These are phyloP conservation scores for Lucifuga dentata DNA, from an alignment of 2,113 vertebrate genomes.

Conservation along the genomic window DNA sequence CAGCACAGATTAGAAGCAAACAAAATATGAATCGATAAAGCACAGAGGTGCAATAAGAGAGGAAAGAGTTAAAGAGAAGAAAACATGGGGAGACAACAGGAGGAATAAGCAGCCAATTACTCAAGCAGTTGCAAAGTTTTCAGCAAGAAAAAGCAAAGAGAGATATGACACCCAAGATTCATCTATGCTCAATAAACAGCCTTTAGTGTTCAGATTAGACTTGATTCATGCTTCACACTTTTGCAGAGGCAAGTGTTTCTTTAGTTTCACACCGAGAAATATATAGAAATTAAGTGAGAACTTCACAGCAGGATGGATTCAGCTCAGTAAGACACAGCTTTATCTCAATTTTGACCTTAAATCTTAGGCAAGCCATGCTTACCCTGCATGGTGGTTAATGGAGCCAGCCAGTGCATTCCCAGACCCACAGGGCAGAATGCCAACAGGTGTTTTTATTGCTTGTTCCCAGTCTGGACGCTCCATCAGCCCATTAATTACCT, in stretches of 20 bases:
- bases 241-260: too few relatives aligned
- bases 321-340: neutral
- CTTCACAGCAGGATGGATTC: neutral
- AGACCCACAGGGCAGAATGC: conserved; percentile 91
- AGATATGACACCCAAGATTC: too few relatives aligned
- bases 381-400: conserved; percentile 90
- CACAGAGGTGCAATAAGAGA: too few relatives aligned
- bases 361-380: conserved; percentile 24
- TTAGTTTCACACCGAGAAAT: neutral
- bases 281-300: neutral
- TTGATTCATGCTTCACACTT: too few relatives aligned
- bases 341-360: neutral
- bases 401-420: conserved; percentile 92
- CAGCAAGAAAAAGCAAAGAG: too few relatives aligned
- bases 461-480: conserved; percentile 90
- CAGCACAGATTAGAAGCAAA: neutral
- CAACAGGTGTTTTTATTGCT: conserved; percentile 90
- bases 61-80: too few relatives aligned
- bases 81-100: too few relatives aligned
- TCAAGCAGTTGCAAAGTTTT: too few relatives aligned
- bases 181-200: neutral
- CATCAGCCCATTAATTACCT: conserved; percentile 93
- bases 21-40: neutral
- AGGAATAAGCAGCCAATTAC: too few relatives aligned
- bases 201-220: too few relatives aligned